These are phyloP conservation scores for Pedionomus torquatus DNA, from an alignment of 2,113 vertebrate species.

Conservation along the genomic window DNA sequence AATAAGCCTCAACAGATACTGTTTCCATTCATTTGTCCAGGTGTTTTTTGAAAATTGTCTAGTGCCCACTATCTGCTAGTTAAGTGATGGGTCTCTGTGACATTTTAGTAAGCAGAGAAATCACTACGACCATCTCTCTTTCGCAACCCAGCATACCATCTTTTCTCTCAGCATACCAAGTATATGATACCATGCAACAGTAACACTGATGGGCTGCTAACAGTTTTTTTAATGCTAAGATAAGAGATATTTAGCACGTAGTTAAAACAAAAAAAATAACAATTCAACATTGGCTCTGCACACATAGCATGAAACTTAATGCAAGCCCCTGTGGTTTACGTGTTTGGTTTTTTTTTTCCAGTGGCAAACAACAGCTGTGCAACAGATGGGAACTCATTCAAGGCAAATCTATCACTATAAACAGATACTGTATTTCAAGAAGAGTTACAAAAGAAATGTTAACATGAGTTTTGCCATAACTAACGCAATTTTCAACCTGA, in stretches of 20 bases:
- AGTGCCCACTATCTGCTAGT: background rate
- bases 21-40: background rate
- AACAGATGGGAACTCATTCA: background rate
- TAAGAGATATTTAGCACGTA: background rate
- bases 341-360: background rate
- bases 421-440: background rate
- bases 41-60: background rate
- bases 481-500: background rate
- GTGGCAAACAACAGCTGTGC: background rate
- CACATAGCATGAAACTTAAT: background rate
- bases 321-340: background rate
- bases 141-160: background rate
- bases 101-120: background rate
- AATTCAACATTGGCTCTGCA: background rate
- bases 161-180: background rate
- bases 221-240: background rate
- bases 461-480: background rate
- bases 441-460: background rate
- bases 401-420: background rate
- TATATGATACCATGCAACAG: background rate
- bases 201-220: background rate
- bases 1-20: background rate
- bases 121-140: background rate
- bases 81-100: background rate
- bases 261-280: accelerated